Conservation (phyloP, 2,797 vertebrate species). For the Eleutherodactylus coqui region DNA sequence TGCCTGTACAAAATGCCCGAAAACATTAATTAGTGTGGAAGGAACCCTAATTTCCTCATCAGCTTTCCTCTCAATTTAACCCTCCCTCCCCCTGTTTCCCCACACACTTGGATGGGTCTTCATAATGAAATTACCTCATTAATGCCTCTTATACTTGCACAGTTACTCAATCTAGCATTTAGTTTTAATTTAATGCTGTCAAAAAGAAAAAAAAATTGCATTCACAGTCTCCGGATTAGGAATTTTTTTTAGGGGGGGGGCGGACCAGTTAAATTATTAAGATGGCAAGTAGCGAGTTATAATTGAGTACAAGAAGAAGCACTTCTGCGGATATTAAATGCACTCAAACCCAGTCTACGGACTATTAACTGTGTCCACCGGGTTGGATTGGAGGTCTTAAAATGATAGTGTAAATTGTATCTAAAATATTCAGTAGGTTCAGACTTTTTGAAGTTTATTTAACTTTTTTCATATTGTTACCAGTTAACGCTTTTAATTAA, state of each 20-base stretch:
- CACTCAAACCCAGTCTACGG: constrained; percentile 81
- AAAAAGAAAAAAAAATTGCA: constrained; percentile 77
- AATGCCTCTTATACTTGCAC: constrained; percentile 86
- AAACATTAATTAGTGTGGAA: constrained; percentile 96
- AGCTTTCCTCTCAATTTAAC: constrained; percentile 82
- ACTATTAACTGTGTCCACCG: constrained; percentile 96
- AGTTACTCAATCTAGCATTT: constrained; percentile 89
- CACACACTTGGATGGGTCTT: constrained; percentile 84
- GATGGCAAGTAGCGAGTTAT: constrained; percentile 93
- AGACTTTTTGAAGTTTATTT: neutral
- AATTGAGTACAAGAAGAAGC: constrained; percentile 96
- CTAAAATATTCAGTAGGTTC: constrained; percentile 66
- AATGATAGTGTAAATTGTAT: constrained; percentile 73
- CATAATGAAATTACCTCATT: constrained; percentile 99
- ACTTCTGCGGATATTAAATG: constrained; percentile 94
- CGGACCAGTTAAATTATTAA: constrained; percentile 98
- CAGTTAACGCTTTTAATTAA: too few species aligned
- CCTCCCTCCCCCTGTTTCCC: constrained; percentile 75
- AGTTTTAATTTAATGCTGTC: constrained; percentile 89
- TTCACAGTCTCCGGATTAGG: constrained; percentile 80
- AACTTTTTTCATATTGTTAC: neutral
- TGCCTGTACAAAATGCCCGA: constrained; percentile 88
- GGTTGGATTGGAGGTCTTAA: constrained; percentile 73
- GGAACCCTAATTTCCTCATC: constrained; percentile 94
- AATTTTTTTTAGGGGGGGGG: constrained; percentile 77